Base-by-base conservation (phyloP, 2,888 invertebrate genomes). In the Drosophila anomalata region DNA sequence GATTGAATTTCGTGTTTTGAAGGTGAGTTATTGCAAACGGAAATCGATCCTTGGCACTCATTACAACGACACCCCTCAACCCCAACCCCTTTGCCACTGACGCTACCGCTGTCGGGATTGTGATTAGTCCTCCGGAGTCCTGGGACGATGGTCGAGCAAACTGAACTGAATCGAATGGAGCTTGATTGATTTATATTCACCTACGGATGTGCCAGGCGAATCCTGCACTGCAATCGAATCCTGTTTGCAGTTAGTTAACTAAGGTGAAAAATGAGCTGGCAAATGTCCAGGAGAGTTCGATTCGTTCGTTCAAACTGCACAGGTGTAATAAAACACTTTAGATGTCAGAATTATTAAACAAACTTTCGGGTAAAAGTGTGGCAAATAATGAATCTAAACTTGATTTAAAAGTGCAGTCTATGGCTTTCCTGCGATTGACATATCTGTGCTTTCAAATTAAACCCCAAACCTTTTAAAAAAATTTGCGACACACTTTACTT, bases 11-110 rank as follows among this genome's bases (percentile, higher is more conserved):
- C 75, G 31, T 41, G 72, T 69, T 69, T 63, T 71, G 69, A 76
- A 76, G 78, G 77, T 82, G 79, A 86, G 78, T 86, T 87, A 86
- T 78, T 83, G 75, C 73, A 62, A 75, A 73, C 73, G 83, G 78
- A 82, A 77, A 87, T 81, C 78, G 82, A 87, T 77, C 70, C 76
- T 74, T 67, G 77, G 76, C 71, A 79, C 75, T 82, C 75, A 71
- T 68, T 76, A 75, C 60, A 70, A 68, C 60, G 53, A 42, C 69
- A 70, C 53, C 62, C 41, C 69, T 68, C 31, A 65, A 68, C 53
- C 62, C 11, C 69, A 68, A 44, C 65, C 12, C 36, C 7, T 11
- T 11, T 65, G 50, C 36, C 42, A 7, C 29, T 41, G 20, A 36
- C 8, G 20, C 36, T 29, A 46, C 46, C 39, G 72, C 59, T 74